Percentiles rank a stretch among this genome's conserved stretches.
Conservation (phyloP, 2,888 invertebrate genomes). For the Andrena marginata region DNA sequence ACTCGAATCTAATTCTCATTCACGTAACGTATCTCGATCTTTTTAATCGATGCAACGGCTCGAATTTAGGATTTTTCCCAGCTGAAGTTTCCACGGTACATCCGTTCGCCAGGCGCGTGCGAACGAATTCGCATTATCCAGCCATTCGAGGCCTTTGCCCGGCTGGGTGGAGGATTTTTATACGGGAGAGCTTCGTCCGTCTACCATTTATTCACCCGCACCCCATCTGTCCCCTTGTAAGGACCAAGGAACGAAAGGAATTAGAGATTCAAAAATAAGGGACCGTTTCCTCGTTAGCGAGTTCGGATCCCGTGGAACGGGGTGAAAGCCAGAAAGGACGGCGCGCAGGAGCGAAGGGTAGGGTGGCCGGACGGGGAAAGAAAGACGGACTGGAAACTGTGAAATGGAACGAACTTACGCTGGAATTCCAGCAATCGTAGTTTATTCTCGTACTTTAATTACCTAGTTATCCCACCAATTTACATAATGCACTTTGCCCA, state of each 20-base stretch:
- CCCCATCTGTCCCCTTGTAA: slow-evolving; percentile 8
- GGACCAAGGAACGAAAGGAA: slow-evolving; percentile 54
- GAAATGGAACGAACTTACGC: slow-evolving; percentile 69
- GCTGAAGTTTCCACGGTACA: slow-evolving; percentile 31
- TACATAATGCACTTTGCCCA: slow-evolving; percentile 72
- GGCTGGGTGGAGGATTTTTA: slow-evolving; percentile 43
- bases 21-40: slow-evolving; percentile 68
- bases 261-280: slow-evolving; percentile 72
- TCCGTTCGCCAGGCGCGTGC: slow-evolving; percentile 59
- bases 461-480: slow-evolving; percentile 74
- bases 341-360: not conserved
- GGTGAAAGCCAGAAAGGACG: slow-evolving; percentile 6
- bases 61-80: slow-evolving; percentile 75
- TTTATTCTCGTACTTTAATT: slow-evolving; percentile 76
- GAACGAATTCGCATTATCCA: slow-evolving; percentile 65
- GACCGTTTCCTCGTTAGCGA: slow-evolving; percentile 66
- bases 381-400: slow-evolving; percentile 47
- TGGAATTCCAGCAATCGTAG: slow-evolving; percentile 71
- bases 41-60: slow-evolving; percentile 73
- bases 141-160: slow-evolving; percentile 11
- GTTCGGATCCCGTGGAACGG: slow-evolving; percentile 46
- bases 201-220: slow-evolving; percentile 42
- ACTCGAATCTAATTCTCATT: slow-evolving; percentile 70
- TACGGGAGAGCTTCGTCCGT: slow-evolving; percentile 43
- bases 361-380: not conserved